Conservation (phyloP, 1,140 invertebrate species). For the Zophobas morio region DNA sequence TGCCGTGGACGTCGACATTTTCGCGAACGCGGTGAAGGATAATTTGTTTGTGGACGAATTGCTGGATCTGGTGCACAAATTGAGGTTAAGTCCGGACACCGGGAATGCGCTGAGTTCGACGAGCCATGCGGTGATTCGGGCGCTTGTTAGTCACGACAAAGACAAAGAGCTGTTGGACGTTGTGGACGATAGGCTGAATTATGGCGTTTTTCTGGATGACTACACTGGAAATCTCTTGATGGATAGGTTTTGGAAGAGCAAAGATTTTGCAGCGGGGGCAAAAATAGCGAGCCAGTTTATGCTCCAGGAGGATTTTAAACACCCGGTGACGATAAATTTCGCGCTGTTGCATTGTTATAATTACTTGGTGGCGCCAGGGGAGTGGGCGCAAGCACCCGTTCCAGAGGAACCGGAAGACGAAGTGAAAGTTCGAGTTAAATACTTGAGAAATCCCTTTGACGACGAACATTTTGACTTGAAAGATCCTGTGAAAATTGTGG, state of each 20-base stretch:
- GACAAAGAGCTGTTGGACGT: constrained; percentile 78
- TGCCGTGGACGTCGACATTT: constrained; percentile 83
- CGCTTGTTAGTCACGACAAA: constrained; percentile 74
- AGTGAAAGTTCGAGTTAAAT: constrained; percentile 84
- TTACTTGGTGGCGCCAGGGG: constrained; percentile 76
- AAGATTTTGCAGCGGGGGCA: constrained; percentile 81
- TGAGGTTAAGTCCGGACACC: constrained; percentile 80
- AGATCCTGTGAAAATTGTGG: constrained; percentile 77
- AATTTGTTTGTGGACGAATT: constrained; percentile 75
- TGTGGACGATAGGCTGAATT: constrained; percentile 86
- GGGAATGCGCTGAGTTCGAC: constrained; percentile 83
- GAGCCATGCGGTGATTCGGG: constrained; percentile 83
- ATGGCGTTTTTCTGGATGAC: constrained; percentile 91
- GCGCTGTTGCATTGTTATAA: constrained; percentile 83
- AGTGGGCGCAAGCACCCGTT: constrained; percentile 70
- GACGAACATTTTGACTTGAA: constrained; percentile 91
- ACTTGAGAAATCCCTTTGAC: constrained; percentile 84
- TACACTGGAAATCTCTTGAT: constrained; percentile 86
- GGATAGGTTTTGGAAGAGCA: constrained; percentile 81
- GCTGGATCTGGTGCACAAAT: constrained; percentile 77
- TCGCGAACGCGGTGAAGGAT: constrained; percentile 75
- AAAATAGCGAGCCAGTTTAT: constrained; percentile 85
- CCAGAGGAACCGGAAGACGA: constrained; percentile 74
- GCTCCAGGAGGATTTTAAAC: constrained; percentile 89
- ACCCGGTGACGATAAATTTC: constrained; percentile 80